phyloP scores from a whole-genome alignment of 2,888 invertebrate genomes.

The Tenthredo notha region DNA sequence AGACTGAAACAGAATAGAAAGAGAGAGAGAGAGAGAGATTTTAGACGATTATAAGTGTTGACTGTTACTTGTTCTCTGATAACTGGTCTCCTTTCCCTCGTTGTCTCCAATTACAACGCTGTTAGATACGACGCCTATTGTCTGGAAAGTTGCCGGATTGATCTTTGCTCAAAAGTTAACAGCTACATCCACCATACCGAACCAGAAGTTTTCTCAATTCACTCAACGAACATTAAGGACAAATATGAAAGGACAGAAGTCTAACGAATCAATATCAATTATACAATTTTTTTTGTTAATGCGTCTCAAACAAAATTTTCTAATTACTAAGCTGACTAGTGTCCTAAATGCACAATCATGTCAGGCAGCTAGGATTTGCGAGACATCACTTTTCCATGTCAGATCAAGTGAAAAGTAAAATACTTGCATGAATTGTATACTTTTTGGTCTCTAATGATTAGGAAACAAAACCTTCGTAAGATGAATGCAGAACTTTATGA shows the following conservation, averaged over 20 bases:
- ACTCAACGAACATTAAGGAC: neutral
- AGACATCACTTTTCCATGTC: too few species aligned
- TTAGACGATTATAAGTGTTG: conserved; percentile 58
- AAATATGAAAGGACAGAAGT: neutral
- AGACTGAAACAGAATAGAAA: conserved; percentile 51
- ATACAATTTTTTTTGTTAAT: neutral
- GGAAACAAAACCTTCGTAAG: neutral
- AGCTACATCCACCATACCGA: neutral
- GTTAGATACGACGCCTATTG: conserved; percentile 57
- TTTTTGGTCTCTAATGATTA: neutral
- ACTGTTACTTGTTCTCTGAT: conserved; percentile 66
- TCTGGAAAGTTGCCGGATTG: conserved; percentile 29
- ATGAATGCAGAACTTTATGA: neutral
- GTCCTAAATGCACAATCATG: neutral
- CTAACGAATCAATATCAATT: neutral
- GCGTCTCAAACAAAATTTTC: neutral
- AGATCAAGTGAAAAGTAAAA: neutral
- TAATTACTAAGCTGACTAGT: neutral
- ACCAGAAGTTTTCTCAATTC: neutral
- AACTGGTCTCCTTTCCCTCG: conserved; percentile 68
- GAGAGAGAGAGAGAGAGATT: conserved; percentile 46
- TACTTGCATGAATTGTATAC: neutral
- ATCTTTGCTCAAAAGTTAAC: conserved; percentile 29
- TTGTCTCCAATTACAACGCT: conserved; percentile 70
- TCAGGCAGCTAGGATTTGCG: too few species aligned